Evolutionary conservation across 2,888 invertebrate genomes (phyloP), one percentile per base, ranked within the genome.

Genomic region (Cerceris rybyensis): DNA sequence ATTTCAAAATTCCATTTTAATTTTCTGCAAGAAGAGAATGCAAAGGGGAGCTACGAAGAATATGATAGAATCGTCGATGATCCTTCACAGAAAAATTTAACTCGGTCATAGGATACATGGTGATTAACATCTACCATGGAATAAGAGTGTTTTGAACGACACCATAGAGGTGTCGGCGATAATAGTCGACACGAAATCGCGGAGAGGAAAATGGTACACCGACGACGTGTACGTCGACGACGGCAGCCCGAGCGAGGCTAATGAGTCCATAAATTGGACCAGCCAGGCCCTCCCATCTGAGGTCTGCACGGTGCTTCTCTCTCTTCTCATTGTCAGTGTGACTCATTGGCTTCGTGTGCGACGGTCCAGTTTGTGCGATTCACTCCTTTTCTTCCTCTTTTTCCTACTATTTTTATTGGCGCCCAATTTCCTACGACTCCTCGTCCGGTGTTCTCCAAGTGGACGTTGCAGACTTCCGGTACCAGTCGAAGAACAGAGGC

Each of bases 191-290:
- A 28, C 67, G 67, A 67, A 65, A 67, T 60, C 70, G 64, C 65
- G 50, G 52, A 67, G 70, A 65, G 70, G 46, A 54, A 55, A 72
- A 73, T 81, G 64, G 73, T 66, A 71, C 70, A 73, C 76, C 64
- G 54, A 28, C 72, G 60, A 52, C 68, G 86, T 77, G 81, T 80
- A 74, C 83, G 81, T 81, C 79, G 84, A 86, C 86, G 87, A 86
- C 87, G 75, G 73, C 79, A 73, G 76, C 70, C 73, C 28, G 28
- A 67, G 84, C 74, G 79, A 88, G 87, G 88, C 87, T 91, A 91
- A 91, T 89, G 90, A 91, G 91, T 86, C 87, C 83, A 86, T 91
- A 91, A 91, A 91, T 92, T 92, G 91, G 88, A 83, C 87, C 87
- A 85, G 76, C 80, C 84, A 83, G 84, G 88, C 86, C 80, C 82